Evolutionary conservation across 1,140 invertebrate species (phyloP), one percentile per base, ranked within the genome.

Genomic region (Liolophura sinensis): DNA sequence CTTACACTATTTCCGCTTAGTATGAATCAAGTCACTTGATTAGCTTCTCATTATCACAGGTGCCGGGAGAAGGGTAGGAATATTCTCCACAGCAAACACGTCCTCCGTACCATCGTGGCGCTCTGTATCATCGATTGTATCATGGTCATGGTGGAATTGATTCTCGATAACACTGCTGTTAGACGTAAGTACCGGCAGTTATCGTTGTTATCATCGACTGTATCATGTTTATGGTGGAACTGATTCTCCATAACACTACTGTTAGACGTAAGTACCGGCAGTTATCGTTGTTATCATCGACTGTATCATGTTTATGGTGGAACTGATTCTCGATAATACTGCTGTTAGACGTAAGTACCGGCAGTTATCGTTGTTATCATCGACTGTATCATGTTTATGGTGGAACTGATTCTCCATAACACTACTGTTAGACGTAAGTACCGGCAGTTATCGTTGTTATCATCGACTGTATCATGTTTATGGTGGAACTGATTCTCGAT

Each of bases 371-470:
- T 40, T 40, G 9, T 40, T 60, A 67, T 80, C 9, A 69, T 78
- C 1, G 79, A 80, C 58, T 80, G 79, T 65, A 73, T 70, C 20
- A 65, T 80, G 14, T 75, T 80, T n/a, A 73, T 80, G 18, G 79
- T 77, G 47, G 77, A 80, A 64, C 77, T 80, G 15, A 75, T 80
- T 49, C 73, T 80, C 16, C 77, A 80, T 59, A 72, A 79, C 14
- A 72, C 78, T 64, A 76, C 74, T 60, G 76, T 80, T n/a, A 78
- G 74, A 79, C 73, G 79, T 80, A 62, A 70, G 75, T 73, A 40
- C 31, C 31, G 9, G 31, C 3, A 40, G 3, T 40, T 3, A 9
- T 40, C 31, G 31, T 40, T 40, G 9, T 40, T n/a, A n/a, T n/a
- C n/a, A n/a, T n/a, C n/a, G n/a, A n/a, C n/a, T n/a, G n/a, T n/a